Percentiles rank a stretch among this genome's conserved stretches.
Conservation (phyloP, 35 echinoderm and acorn worm species). For the Apostichopus parvimensis region DNA sequence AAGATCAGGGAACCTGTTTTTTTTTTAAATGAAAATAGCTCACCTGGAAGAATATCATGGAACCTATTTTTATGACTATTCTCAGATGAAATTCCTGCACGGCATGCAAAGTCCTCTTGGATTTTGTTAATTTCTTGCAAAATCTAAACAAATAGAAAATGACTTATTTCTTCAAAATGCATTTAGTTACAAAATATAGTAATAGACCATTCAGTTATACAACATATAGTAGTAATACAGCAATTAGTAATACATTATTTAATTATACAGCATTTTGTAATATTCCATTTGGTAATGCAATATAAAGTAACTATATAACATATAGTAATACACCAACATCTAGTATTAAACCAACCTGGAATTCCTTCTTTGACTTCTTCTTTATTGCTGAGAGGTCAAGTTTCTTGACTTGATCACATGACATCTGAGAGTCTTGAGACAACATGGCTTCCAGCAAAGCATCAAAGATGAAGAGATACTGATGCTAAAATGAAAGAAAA, state of each 20-base stretch:
- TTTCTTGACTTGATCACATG: conserved; percentile 41
- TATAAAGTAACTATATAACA: no score
- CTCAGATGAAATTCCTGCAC: not conserved
- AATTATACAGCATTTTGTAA: no score
- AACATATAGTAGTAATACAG: no score
- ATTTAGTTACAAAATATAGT: no score
- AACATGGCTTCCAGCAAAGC: not conserved
- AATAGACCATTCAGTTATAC: no score
- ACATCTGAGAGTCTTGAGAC: conserved; percentile 10
- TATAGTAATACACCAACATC: no score
- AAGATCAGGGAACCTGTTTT: no score
- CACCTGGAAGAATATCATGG: not conserved
- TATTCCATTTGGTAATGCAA: no score
- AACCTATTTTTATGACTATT: conserved; percentile 1
- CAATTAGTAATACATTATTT: no score
- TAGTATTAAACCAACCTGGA: not conserved
- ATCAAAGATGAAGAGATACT: conserved; percentile 33
- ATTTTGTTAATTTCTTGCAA: not conserved
- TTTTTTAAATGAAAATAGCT: not conserved
- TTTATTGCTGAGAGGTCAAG: not conserved
- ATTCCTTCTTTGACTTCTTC: not conserved
- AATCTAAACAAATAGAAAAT: not conserved
- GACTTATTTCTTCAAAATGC: no score
- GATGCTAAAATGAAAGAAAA: not conserved
- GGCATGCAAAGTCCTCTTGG: not conserved